Evolutionary conservation across 2,797 vertebrate genomes (phyloP).

Genomic region (Botia kubotai): DNA sequence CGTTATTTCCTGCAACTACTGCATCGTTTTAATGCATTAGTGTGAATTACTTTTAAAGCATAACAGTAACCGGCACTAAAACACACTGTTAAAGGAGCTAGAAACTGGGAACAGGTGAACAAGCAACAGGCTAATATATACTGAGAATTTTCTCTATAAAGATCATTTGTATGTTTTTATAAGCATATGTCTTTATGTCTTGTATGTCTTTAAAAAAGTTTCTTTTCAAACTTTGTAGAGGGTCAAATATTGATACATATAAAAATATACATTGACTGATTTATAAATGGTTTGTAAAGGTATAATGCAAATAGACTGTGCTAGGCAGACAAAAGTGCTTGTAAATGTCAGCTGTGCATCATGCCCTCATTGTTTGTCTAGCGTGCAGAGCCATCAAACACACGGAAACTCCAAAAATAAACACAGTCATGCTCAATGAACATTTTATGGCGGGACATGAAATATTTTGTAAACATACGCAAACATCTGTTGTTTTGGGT

Average conservation of each 20-base stretch:
- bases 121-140: no score
- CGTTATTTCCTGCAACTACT: no score
- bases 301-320: not conserved
- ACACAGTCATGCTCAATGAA: conserved; percentile 32
- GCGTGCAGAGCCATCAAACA: conserved; percentile 42
- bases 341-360: not conserved
- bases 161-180: no score
- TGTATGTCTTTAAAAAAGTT: no score
- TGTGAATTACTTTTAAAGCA: no score
- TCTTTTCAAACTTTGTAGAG: no score
- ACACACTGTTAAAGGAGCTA: no score
- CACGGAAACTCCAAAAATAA: conserved; percentile 59
- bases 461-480: not conserved
- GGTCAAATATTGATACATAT: not conserved
- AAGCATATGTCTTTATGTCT: no score
- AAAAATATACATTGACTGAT: not conserved
- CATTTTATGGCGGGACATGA: conserved; percentile 3
- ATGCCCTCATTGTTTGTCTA: conserved; percentile 7
- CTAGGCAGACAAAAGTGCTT: conserved; percentile 4
- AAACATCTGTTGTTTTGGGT: conserved; percentile 6
- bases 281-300: conserved; percentile 33
- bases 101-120: no score
- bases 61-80: no score
- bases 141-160: no score
- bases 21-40: no score